Evolutionary conservation across 1,140 invertebrate genomes (phyloP), one percentile per base, ranked within the genome.

Genomic region (Drosophila ironensis): DNA sequence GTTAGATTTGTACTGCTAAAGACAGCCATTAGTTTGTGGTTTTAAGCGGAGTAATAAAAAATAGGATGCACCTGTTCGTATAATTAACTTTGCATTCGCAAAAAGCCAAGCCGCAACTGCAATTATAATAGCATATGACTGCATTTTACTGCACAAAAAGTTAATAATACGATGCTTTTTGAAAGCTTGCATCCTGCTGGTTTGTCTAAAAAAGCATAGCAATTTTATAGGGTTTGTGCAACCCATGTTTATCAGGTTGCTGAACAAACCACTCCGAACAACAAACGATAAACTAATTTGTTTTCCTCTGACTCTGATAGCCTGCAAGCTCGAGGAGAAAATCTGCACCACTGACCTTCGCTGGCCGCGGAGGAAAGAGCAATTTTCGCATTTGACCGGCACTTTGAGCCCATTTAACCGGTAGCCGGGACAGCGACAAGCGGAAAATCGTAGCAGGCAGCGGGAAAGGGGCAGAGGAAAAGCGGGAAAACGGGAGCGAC

Each of bases 341-440:
- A 9, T 9, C 22, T 1, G 4, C 16, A 2, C 4, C 2, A 4
- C 28, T 37, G 38, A 59, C 22, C 42, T 37, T 38, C 11, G 16
- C 20, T 14, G 2, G 20, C n/a, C 12, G 4, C 5, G n/a, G n/a
- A 12, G 2, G 20, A 37, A 41, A 38, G 27, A 47, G 51, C 64
- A 81, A 81, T 81, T 81, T 81, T 61, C 77, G 60, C 76, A 81
- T 81, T 81, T 80, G 70, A 75, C 57, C 75, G 57, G 75, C 66
- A 70, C 71, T 82, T 72, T 63, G 54, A 47, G 57, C 72, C 60
- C 78, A 78, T 77, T 81, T 82, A 81, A 81, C 72, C 76, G 47
- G 76, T 72, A 81, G 76, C 77, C 17, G 66, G 25, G 20, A 33
- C 48, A 61, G 70, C 17, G 56, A 44, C 46, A 60, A 24, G 51